phyloP scores from a whole-genome alignment of 2,888 invertebrate species.

The Clanis bilineata region DNA sequence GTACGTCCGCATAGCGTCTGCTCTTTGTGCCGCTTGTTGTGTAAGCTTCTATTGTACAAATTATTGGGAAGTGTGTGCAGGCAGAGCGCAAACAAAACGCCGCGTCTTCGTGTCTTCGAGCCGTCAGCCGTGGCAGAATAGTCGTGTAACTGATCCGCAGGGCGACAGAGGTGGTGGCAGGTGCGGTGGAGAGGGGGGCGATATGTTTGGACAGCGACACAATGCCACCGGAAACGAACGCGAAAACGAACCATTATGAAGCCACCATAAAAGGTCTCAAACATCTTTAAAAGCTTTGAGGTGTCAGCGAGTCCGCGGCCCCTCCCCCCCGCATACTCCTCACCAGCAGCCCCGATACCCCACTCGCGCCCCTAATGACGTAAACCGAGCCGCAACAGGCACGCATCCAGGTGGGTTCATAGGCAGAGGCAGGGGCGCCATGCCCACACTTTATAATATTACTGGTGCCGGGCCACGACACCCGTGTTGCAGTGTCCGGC shows the following conservation, averaged over 20 bases:
- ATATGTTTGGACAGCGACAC: conserved; percentile 63
- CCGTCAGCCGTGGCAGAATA: conserved; percentile 12
- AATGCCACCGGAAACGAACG: conserved; percentile 60
- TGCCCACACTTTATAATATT: not conserved
- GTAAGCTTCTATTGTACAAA: conserved; percentile 16
- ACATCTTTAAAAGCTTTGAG: conserved; percentile 48
- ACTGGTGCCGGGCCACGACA: not conserved
- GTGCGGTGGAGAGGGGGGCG: conserved; percentile 21
- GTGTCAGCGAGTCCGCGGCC: conserved; percentile 36
- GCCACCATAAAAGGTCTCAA: conserved; percentile 39
- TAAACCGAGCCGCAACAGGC: conserved; percentile 50
- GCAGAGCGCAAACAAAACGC: not conserved
- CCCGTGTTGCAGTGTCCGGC: too few relatives aligned
- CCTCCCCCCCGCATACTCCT: conserved; percentile 33
- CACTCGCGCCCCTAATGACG: conserved; percentile 61
- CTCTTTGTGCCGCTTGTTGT: conserved; percentile 1
- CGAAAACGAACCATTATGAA: conserved; percentile 54
- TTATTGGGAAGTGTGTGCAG: conserved; percentile 20
- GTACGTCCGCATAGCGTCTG: not conserved
- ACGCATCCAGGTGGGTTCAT: not conserved
- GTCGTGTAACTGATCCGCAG: conserved; percentile 49
- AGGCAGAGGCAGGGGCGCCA: not conserved
- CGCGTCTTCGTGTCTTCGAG: not conserved
- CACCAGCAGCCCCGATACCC: conserved; percentile 22
- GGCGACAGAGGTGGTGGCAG: conserved; percentile 31